Evolutionary conservation across 1,140 invertebrate species (phyloP).

Genomic region (Oscheius sp.): DNA sequence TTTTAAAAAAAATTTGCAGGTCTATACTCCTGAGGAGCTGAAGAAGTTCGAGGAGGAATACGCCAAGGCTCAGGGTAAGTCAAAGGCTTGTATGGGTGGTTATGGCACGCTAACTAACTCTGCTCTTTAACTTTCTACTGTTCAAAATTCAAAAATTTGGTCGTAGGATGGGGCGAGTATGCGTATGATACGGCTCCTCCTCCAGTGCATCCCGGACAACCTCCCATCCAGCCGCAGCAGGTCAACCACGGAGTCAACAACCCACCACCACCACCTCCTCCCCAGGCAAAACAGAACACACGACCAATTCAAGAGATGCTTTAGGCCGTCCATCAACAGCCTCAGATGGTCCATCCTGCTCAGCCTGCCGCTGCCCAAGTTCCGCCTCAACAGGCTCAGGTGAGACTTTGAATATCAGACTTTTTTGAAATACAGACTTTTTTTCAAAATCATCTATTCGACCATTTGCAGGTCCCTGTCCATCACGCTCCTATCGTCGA

Average conservation of each 20-base stretch:
- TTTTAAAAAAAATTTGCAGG: conserved; percentile 57
- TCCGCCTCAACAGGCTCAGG: conserved; percentile 15
- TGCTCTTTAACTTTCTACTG: not conserved
- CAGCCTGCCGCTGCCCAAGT: not conserved
- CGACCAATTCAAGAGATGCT: not conserved
- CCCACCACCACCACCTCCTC: conserved; percentile 15
- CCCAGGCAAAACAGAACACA: not conserved
- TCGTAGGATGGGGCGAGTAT: conserved; percentile 38
- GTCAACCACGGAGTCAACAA: conserved; percentile 9
- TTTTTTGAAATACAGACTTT: not conserved
- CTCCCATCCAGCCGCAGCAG: conserved; percentile 24
- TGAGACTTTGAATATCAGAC: not conserved
- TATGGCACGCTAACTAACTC: not conserved
- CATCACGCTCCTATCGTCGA: conserved; percentile 35
- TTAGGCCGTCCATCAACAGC: not conserved
- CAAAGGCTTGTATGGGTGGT: not conserved
- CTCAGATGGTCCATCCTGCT: not conserved
- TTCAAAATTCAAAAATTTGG: not conserved
- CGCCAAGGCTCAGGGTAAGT: conserved; percentile 56
- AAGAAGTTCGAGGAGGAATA: conserved; percentile 70
- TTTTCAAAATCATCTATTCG: conserved; percentile 2
- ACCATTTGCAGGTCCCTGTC: conserved; percentile 39
- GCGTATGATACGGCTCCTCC: conserved; percentile 30
- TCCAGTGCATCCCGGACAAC: no score
- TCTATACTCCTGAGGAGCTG: conserved; percentile 79